A percentile compares a stretch with the other conserved stretches of the same genome.
Evolutionary conservation across 2,797 vertebrate species (phyloP).

Genomic region (Ambastaia sidthimunki): DNA sequence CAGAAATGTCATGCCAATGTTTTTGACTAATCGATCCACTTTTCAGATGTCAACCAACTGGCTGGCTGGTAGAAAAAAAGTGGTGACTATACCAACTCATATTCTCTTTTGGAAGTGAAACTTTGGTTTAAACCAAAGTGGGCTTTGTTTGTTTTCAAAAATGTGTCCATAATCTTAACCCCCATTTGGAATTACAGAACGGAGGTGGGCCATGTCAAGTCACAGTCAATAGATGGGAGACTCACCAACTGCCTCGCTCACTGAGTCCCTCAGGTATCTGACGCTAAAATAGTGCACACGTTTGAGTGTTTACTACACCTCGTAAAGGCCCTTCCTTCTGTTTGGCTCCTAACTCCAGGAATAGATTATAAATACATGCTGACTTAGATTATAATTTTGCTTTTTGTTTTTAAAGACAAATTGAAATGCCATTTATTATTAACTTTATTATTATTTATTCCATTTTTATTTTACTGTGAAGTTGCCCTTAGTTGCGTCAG

Average conservation of each 20-base stretch:
- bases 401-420: constrained; percentile 1
- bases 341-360: neutral
- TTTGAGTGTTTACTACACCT: constrained; percentile 60
- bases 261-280: constrained; percentile 97
- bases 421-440: neutral
- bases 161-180: constrained; percentile 71
- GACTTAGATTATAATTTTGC: neutral
- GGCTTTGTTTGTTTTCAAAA: constrained; percentile 59
- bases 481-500: too few relatives aligned
- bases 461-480: too few relatives aligned
- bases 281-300: constrained; percentile 56
- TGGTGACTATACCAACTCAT: constrained; percentile 70
- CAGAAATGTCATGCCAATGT: constrained; percentile 43
- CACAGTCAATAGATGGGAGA: constrained; percentile 99
- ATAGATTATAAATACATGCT: neutral
- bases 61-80: constrained; percentile 67
- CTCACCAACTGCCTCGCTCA: constrained; percentile 95
- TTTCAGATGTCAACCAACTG: constrained; percentile 75
- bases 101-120: constrained; percentile 59
- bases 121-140: constrained; percentile 60
- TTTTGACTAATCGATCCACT: constrained; percentile 70
- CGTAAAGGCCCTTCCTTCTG: neutral
- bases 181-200: constrained; percentile 89
- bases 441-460: too few relatives aligned
- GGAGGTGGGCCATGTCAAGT: constrained; percentile 93